phyloP scores from a whole-genome alignment of 2,113 vertebrate genomes.

The Lycaon pictus region DNA sequence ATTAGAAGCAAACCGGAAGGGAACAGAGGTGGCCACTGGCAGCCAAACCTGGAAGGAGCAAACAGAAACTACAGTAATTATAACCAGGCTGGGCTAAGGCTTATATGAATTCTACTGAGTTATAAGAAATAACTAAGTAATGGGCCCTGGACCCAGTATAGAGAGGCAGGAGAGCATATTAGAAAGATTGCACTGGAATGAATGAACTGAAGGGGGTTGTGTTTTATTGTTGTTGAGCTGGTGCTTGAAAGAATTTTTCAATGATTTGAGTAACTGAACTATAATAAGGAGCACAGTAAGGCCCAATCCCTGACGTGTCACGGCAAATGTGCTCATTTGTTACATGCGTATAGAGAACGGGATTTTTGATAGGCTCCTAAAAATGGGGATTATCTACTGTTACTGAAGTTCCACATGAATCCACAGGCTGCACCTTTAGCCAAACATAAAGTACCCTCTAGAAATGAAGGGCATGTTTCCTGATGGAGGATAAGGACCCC shows the following conservation, averaged over 20 bases:
- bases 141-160: neutral
- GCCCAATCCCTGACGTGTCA: accelerated
- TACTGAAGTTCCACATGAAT: neutral
- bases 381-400: neutral
- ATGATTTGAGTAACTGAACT: neutral
- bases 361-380: neutral
- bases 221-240: neutral
- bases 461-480: neutral
- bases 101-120: neutral
- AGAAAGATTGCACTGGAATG: neutral
- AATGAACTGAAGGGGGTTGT: neutral
- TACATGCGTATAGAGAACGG: neutral
- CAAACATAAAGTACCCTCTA: neutral
- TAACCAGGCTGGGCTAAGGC: neutral
- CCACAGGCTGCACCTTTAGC: neutral
- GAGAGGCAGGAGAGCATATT: neutral
- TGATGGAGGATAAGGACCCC: neutral
- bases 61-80: neutral
- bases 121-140: neutral
- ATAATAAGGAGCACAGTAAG: neutral
- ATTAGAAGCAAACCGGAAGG: neutral
- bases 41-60: neutral
- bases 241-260: neutral
- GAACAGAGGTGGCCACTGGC: neutral
- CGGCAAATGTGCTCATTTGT: neutral